phyloP scores from a whole-genome alignment of 2,888 invertebrate genomes.

The Mythimna pallens region DNA sequence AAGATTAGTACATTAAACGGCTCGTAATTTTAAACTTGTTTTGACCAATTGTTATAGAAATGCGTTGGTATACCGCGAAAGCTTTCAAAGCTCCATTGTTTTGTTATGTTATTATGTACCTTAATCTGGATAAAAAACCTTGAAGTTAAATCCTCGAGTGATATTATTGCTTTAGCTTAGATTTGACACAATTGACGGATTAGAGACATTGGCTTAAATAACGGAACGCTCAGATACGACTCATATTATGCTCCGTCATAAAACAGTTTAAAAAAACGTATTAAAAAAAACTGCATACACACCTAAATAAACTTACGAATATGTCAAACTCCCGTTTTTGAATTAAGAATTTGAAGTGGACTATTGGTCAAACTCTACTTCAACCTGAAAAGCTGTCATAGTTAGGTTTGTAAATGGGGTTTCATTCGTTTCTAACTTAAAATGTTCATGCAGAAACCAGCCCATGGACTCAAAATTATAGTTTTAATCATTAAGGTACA shows the following conservation, averaged over 20 bases:
- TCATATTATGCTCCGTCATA: background rate
- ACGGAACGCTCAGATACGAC: background rate
- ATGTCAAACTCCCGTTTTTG: background rate
- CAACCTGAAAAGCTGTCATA: background rate
- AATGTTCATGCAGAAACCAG: background rate
- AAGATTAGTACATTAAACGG: slow-evolving; percentile 54
- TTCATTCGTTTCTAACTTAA: background rate
- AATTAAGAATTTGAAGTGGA: background rate
- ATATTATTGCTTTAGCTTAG: slow-evolving; percentile 17
- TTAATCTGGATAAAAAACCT: slow-evolving; percentile 31
- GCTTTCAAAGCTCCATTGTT: slow-evolving; percentile 76
- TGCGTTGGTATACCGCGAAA: slow-evolving; percentile 66
- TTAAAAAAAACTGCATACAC: background rate
- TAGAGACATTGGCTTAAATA: slow-evolving; percentile 8
- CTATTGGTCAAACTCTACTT: background rate
- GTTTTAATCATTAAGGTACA: background rate
- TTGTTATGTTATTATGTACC: slow-evolving; percentile 58
- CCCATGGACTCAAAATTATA: background rate
- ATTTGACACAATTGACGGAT: slow-evolving; percentile 24
- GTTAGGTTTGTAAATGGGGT: background rate
- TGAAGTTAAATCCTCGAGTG: slow-evolving; percentile 21
- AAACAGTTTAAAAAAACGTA: background rate
- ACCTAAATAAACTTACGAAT: background rate
- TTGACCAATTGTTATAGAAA: slow-evolving; percentile 72
- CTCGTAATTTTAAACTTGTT: slow-evolving; percentile 73